Base-by-base conservation (phyloP, 2,797 vertebrate genomes). In the Etheostoma nigrum region DNA sequence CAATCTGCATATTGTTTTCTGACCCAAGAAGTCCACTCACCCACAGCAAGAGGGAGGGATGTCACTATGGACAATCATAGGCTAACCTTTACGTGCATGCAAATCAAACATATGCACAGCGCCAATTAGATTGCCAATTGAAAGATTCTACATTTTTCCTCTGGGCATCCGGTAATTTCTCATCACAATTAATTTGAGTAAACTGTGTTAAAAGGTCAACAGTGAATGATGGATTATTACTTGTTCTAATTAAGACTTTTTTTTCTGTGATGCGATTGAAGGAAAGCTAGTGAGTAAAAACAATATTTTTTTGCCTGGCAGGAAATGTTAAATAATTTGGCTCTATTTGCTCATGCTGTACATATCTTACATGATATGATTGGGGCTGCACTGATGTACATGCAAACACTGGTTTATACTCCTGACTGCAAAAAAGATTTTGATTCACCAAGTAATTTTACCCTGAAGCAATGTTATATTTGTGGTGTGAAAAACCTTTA, bases 131-230 rank as follows among this genome's bases (percentile, higher is more conserved):
- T 45, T 69, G 72, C 67, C 79, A 78, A 36, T 53, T 77, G 19
- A 65, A 74, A 59, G 59, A 59, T 55, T 83, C 51, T 60, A 70
- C 30, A 1, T 70, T 70, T 81, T 68, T 63, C 27, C 19, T 72
- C 57, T 13, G 52, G 79, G 82, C 71, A 75, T 67, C 81, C 57
- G n/a, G 58, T 83, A 61, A 87, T 87, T 88, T 74, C 83, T 87
- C 72, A 82, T 61, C 74, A 79, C 81, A 87, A 84, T 91, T 87
- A 82, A 85, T 89, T 86, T 81, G 48, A 84, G 75, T 84, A 88
- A 88, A 91, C 72, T 77, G 89, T 86, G 19, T 81, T 82, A 68
- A 93, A 93, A 94, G 92, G 89, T 91, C 92, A 91, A 79, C 73
- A 68, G 74, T 73, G 82, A 91, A 78, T 91, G 88, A 92, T 88